Percentiles rank a stretch among this genome's conserved stretches.
Evolutionary conservation across 2,113 vertebrate species (phyloP).

Genomic region (Callipepla californica): DNA sequence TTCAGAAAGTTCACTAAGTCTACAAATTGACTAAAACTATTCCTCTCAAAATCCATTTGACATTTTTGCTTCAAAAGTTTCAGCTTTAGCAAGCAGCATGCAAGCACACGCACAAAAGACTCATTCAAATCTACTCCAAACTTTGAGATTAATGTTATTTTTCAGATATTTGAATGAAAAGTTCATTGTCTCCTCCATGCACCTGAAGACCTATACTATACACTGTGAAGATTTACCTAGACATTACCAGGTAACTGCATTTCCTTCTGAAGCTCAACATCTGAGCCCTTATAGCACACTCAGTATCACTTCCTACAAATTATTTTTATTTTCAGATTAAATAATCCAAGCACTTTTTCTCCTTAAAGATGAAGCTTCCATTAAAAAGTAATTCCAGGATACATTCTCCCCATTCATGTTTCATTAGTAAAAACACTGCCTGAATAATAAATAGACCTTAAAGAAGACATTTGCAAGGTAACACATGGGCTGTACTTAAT

Average conservation of each 20-base stretch:
- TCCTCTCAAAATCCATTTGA: background rate
- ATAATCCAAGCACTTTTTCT: background rate
- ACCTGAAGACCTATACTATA: background rate
- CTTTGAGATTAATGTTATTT: background rate
- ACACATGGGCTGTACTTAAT: too few relatives aligned
- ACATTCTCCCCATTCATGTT: background rate
- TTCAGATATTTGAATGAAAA: background rate
- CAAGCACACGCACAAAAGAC: background rate
- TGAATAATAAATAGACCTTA: background rate
- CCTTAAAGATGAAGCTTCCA: background rate
- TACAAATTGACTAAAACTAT: background rate
- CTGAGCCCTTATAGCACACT: background rate
- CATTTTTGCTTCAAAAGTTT: background rate
- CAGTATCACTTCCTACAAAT: conserved; percentile 13
- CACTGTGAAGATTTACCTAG: background rate
- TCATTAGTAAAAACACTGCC: background rate
- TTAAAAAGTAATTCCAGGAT: background rate
- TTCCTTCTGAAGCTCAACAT: background rate
- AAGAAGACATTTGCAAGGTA: background rate
- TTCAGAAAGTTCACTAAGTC: background rate
- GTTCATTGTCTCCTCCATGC: background rate
- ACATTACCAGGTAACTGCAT: background rate
- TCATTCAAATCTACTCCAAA: background rate
- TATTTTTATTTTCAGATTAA: conserved; percentile 44
- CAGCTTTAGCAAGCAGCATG: background rate